Evolutionary conservation across 1,140 invertebrate species (phyloP).

Genomic region (Zaprionus nigranus): DNA sequence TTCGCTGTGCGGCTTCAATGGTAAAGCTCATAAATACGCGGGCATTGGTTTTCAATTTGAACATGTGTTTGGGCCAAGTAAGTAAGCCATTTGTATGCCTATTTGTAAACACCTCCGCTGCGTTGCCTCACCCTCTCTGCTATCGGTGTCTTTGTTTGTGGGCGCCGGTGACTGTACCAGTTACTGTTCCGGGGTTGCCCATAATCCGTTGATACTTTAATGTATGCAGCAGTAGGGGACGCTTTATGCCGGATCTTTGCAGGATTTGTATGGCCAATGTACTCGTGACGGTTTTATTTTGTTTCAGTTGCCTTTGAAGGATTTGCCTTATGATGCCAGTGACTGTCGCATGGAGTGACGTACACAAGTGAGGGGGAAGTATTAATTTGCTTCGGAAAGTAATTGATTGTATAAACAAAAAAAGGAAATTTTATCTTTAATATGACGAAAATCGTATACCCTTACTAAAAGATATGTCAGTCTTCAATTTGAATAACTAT

Average conservation of each 20-base stretch:
- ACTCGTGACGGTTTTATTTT: conserved; percentile 10
- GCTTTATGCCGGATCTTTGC: conserved; percentile 58
- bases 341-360: background rate
- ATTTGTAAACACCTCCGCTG: background rate
- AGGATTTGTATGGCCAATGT: conserved; percentile 54
- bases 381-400: background rate
- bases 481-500: too few relatives aligned
- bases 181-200: conserved; percentile 20
- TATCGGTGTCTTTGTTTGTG: background rate
- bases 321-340: conserved; percentile 47
- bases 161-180: background rate
- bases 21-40: conserved; percentile 36
- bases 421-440: too few relatives aligned
- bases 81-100: conserved; percentile 18
- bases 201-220: conserved; percentile 79
- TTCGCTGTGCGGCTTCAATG: conserved; percentile 11
- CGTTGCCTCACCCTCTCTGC: background rate
- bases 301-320: background rate
- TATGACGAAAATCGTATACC: too few relatives aligned
- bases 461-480: too few relatives aligned
- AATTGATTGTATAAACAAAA: too few relatives aligned
- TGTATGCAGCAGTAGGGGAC: conserved; percentile 57
- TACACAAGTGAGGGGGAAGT: background rate
- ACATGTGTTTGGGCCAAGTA: conserved; percentile 39
- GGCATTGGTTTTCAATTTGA: conserved; percentile 69